Conservation (phyloP, 2,888 invertebrate genomes). For the Gastracanthus pulcherrimus region DNA sequence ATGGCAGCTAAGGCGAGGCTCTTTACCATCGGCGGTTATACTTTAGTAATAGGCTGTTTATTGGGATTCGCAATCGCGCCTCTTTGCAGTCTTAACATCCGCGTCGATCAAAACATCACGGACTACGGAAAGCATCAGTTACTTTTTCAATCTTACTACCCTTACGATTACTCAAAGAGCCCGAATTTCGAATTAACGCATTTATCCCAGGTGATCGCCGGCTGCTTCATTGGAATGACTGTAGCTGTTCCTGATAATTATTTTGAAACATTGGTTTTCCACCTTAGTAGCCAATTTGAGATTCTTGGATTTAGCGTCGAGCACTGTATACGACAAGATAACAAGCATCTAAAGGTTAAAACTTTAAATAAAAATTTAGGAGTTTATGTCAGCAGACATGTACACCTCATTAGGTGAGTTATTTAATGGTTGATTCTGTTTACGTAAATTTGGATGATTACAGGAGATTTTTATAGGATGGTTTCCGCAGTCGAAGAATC, state of each 20-base stretch:
- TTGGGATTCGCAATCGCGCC: not conserved
- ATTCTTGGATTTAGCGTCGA: no score
- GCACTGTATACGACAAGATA: not conserved
- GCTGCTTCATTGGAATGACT: not conserved
- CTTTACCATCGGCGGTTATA: not conserved
- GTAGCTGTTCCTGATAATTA: not conserved
- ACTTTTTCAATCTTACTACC: not conserved
- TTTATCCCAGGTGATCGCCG: not conserved
- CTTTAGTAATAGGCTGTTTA: no score
- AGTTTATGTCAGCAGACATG: not conserved
- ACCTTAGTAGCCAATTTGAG: no score
- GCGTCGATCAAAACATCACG: not conserved
- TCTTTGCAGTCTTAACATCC: not conserved
- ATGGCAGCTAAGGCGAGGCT: not conserved
- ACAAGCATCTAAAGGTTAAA: not conserved
- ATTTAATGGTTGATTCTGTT: no score
- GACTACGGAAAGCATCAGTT: not conserved
- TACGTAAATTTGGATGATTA: no score
- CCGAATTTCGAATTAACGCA: not conserved
- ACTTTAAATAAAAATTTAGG: not conserved
- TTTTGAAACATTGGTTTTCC: not conserved
- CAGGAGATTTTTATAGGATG: no score
- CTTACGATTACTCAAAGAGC: not conserved
- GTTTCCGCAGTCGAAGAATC: no score
- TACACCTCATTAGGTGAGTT: no score